Evolutionary conservation across 1,140 invertebrate species (phyloP), one percentile per base, ranked within the genome.

Genomic region (Drosophila persimilis): DNA sequence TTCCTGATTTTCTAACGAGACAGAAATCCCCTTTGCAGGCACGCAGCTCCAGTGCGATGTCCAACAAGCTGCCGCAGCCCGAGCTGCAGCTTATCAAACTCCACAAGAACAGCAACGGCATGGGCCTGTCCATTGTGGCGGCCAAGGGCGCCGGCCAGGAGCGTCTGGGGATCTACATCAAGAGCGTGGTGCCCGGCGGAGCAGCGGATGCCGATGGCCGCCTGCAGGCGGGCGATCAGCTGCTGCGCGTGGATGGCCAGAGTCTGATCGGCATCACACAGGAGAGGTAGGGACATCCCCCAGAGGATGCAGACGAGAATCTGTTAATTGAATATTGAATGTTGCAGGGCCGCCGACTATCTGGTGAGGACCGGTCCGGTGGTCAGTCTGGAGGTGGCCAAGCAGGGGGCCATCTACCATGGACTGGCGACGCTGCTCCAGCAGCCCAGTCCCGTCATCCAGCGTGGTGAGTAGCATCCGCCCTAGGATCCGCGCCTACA

Each of bases 251-350:
- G 0, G 98, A 99, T 92, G 98, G 98, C 9, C 96, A 99, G 91
- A 98, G 97, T 89, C 93, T 99, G 46, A 95, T 99, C 29, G 98
- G 98, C 50, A 98, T 99, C 60, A 97, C 97, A 4, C 99, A 99
- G 92, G 98, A 99, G 93, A 94, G 94, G 95, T 96, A 89, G 91
- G 92, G 91, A 15, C 24, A 26, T 26, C 24, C 8, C 20, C 45
- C 2, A 9, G 0, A 3, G n/a, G 0, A 6, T 3, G 7, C 41
- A 3, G 0, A 0, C 11, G 1, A 7, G 0, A 2, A 17, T 11
- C 8, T 50, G 9, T 45, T 47, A 31, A 39, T 6, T 50, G 9
- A 35, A 0, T 29, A 1, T 8, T 6, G 0, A 26, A 50, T 26
- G 39, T 47, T 31, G 5, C 48, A 91, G 97, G 92, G 99, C 99